phyloP scores from a whole-genome alignment of 2,113 vertebrate species.

The Harpagus bidentatus region DNA sequence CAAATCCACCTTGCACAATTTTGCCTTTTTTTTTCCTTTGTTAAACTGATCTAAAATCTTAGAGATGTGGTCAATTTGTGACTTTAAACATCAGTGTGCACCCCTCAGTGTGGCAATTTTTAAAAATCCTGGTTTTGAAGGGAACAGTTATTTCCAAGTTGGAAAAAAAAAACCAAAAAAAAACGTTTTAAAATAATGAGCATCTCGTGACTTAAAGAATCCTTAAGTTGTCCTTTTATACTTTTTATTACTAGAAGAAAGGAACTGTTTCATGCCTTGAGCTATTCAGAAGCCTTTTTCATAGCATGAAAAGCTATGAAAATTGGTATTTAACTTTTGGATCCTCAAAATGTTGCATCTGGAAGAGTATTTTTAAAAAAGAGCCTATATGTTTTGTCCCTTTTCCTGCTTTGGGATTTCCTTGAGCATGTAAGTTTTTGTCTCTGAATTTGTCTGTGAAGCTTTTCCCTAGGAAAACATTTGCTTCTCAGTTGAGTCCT shows the following conservation, averaged over 20 bases:
- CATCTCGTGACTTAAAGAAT: not conserved
- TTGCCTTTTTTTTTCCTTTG: not conserved
- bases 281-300: not conserved
- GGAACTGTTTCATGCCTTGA: not conserved
- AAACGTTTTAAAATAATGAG: not conserved
- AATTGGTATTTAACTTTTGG: not conserved
- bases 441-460: not conserved
- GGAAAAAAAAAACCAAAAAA: not conserved
- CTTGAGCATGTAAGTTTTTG: not conserved
- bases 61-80: not conserved
- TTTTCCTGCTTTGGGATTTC: not conserved
- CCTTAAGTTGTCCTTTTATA: not conserved
- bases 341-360: not conserved
- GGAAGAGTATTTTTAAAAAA: not conserved
- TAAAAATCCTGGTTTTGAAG: not conserved
- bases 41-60: not conserved
- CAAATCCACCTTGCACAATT: not conserved
- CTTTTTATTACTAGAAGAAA: not conserved
- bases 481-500: not conserved
- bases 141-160: accelerated
- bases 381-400: not conserved
- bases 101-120: not conserved
- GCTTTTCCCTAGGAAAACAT: not conserved
- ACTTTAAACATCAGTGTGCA: not conserved
- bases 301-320: not conserved